Conservation (phyloP, 2,113 vertebrate genomes). For the Macrotus californicus region DNA sequence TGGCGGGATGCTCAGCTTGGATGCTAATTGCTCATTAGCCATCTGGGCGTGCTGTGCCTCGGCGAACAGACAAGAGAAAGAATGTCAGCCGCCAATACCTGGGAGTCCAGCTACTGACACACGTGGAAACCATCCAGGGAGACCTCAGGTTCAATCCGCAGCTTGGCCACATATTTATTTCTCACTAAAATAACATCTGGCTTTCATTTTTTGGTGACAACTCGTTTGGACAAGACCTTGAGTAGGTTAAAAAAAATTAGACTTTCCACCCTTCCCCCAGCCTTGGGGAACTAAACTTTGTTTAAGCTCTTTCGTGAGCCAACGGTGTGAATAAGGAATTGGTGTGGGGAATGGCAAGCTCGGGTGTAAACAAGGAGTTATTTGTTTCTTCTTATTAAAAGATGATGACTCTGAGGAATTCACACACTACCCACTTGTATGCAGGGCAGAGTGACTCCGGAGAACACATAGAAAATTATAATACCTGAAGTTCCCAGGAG, state of each 20-base stretch:
- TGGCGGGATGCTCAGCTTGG: background rate
- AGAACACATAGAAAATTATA: background rate
- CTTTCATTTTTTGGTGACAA: constrained; percentile 73
- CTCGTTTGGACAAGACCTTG: constrained; percentile 66
- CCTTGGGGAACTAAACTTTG: constrained; percentile 60
- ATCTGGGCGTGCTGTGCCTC: background rate
- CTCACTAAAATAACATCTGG: constrained; percentile 74
- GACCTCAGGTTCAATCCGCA: constrained; percentile 62
- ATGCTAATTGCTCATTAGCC: constrained; percentile 47
- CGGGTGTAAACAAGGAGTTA: constrained; percentile 68
- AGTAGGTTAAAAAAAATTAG: constrained; percentile 47
- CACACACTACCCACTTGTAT: background rate
- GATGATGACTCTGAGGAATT: constrained; percentile 25
- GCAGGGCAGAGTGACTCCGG: constrained; percentile 4
- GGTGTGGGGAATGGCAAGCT: constrained; percentile 42
- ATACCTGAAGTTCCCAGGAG: background rate
- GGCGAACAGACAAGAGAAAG: background rate
- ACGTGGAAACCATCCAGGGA: constrained; percentile 53
- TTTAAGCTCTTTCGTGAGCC: constrained; percentile 54
- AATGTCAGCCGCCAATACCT: background rate
- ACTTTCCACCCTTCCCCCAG: constrained; percentile 29
- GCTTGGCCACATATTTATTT: constrained; percentile 65
- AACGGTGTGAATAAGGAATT: constrained; percentile 25
- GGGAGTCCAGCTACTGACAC: constrained; percentile 52
- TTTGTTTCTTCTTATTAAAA: constrained; percentile 61